Conservation (phyloP, 2,113 vertebrate species). For the Rhinichthys klamathensis region DNA sequence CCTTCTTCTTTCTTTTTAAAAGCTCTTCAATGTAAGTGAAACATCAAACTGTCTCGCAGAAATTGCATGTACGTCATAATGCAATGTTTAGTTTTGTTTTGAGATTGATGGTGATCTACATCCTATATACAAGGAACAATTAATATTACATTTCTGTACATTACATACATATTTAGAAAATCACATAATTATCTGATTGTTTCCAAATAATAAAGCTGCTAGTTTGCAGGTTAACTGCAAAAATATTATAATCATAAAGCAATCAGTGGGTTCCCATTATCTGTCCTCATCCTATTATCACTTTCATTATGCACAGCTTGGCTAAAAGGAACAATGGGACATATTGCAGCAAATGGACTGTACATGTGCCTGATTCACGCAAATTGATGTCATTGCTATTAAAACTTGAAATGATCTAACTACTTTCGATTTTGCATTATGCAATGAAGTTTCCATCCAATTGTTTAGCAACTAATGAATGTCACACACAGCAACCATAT, state of each 20-base stretch:
- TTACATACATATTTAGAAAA: background rate
- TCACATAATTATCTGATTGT: background rate
- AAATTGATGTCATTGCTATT: background rate
- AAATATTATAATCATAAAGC: background rate
- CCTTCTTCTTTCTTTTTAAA: background rate
- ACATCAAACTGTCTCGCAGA: background rate
- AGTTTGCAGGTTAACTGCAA: constrained; percentile 1
- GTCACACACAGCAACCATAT: background rate
- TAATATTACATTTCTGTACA: background rate
- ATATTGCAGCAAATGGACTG: background rate
- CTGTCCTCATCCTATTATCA: background rate
- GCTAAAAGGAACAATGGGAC: background rate
- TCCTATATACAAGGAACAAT: background rate
- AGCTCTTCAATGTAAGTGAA: background rate
- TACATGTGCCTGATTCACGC: background rate
- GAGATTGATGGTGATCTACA: too few species aligned
- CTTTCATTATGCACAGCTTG: background rate
- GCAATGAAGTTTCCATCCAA: background rate
- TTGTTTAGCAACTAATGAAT: background rate
- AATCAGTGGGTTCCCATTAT: background rate
- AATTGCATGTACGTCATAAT: background rate
- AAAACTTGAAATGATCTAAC: background rate
- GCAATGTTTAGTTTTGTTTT: too few species aligned
- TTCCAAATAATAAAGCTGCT: background rate
- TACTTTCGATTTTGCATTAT: background rate